Conservation (phyloP, 1,140 invertebrate genomes). For the Neotoxoptera formosana region DNA sequence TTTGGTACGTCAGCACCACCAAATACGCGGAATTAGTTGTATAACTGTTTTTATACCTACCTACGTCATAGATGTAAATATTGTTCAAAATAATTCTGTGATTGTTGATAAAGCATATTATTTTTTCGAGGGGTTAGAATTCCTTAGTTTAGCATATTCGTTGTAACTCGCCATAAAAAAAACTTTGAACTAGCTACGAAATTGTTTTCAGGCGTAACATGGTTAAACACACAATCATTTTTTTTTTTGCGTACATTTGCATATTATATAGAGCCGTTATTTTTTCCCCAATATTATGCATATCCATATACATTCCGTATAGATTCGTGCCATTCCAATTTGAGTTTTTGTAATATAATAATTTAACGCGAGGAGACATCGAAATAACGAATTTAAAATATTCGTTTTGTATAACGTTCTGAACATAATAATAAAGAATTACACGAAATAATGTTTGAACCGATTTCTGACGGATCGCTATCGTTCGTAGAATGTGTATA, state of each 20-base stretch:
- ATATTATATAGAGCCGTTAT: neutral
- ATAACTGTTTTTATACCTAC: neutral
- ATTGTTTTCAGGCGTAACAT: neutral
- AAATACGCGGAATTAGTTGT: neutral
- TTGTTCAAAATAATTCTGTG: neutral
- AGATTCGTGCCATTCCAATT: neutral
- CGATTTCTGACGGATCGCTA: neutral
- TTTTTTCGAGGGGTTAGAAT: neutral
- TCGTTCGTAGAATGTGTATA: neutral
- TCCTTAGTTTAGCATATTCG: neutral
- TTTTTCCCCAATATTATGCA: neutral
- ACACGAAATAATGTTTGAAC: neutral
- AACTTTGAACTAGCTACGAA: neutral
- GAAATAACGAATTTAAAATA: neutral
- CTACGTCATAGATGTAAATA: neutral
- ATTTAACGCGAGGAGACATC: too few relatives aligned
- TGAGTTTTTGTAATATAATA: neutral
- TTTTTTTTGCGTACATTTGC: neutral
- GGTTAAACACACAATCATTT: neutral
- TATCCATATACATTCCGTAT: too few relatives aligned
- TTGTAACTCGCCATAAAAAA: too few relatives aligned
- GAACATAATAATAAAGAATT: neutral
- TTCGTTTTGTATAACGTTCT: neutral
- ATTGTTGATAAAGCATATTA: too few relatives aligned
- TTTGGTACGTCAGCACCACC: too few relatives aligned